These are phyloP conservation scores for Hydrophis major DNA, from an alignment of 2,797 vertebrate species.

Conservation along the genomic window DNA sequence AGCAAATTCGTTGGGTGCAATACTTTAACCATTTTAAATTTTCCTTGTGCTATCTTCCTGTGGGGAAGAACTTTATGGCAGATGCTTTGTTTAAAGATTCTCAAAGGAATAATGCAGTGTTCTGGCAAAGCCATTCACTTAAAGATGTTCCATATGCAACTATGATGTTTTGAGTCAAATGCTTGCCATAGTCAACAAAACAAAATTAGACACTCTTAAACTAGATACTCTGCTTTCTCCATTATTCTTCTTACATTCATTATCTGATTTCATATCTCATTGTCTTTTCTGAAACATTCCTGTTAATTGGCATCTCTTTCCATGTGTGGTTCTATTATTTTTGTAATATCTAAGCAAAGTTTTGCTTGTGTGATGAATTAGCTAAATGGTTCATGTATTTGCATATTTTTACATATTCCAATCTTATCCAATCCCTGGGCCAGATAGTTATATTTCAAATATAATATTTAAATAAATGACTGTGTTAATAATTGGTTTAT, in stretches of 20 bases:
- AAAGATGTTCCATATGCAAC: neutral
- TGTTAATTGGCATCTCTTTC: neutral
- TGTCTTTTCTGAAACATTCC: neutral
- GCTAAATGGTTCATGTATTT: neutral
- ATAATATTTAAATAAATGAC: neutral
- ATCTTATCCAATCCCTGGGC: neutral
- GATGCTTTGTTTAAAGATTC: neutral
- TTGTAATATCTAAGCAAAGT: neutral
- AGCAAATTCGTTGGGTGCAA: no score
- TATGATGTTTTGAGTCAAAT: neutral
- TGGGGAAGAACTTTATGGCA: no score
- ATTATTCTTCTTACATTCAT: neutral
- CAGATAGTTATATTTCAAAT: neutral
- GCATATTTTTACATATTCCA: neutral
- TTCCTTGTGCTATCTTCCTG: no score
- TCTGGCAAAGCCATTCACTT: neutral
- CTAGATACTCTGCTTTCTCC: neutral
- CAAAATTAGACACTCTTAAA: neutral
- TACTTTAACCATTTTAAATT: no score
- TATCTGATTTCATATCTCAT: neutral
- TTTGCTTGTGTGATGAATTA: neutral
- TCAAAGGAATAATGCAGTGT: neutral
- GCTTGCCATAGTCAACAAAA: neutral
- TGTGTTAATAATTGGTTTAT: neutral
- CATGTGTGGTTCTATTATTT: neutral